phyloP scores from a whole-genome alignment of 2,888 invertebrate species.

The Lasioglossum figueresi region DNA sequence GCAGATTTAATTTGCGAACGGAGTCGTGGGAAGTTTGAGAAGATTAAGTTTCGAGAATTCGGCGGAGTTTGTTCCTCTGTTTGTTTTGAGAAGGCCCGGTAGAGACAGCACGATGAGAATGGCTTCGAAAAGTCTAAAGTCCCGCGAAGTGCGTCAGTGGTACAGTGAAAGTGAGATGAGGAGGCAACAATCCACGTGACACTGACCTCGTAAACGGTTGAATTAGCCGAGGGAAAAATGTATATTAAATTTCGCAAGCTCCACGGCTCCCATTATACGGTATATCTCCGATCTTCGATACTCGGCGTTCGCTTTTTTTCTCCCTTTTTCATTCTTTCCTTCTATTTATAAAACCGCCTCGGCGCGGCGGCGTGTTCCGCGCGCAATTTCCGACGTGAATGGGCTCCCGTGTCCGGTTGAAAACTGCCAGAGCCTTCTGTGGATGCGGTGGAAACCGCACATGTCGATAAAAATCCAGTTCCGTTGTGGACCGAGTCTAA shows the following conservation, averaged over 20 bases:
- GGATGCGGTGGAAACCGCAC: slow-evolving; percentile 34
- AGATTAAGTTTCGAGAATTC: neutral
- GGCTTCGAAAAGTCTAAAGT: neutral
- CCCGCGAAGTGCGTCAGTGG: neutral
- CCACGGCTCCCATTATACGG: neutral
- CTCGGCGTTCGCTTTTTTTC: neutral
- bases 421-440: slow-evolving; percentile 19
- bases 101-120: neutral
- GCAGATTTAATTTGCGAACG: neutral
- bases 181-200: slow-evolving; percentile 30
- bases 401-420: neutral
- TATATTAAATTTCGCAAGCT: slow-evolving; percentile 23
- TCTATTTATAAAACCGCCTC: slow-evolving; percentile 4
- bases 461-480: slow-evolving; percentile 39
- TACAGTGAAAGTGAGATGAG: slow-evolving; percentile 41
- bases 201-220: slow-evolving; percentile 31
- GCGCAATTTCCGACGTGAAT: slow-evolving; percentile 6
- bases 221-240: slow-evolving; percentile 12
- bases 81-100: neutral
- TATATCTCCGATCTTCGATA: neutral
- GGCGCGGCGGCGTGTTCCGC: neutral
- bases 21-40: neutral
- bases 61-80: neutral
- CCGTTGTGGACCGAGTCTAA: slow-evolving; percentile 40
- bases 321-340: neutral